Percentiles rank a stretch among this genome's conserved stretches.
phyloP scores from a whole-genome alignment of 2,113 vertebrate genomes.

The Scomber colias region DNA sequence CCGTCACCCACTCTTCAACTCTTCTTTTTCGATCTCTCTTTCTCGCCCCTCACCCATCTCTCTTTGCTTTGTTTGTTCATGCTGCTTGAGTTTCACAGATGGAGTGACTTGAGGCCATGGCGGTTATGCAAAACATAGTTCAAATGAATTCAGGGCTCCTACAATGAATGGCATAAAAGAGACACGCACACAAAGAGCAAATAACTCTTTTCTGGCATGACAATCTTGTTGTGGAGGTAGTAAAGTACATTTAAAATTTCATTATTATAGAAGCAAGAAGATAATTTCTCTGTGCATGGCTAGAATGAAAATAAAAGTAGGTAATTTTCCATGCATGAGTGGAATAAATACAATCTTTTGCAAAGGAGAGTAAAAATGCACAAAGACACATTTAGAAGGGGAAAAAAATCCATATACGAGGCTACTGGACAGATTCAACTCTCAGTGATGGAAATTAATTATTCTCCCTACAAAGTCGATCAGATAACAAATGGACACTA shows the following conservation, averaged over 20 bases:
- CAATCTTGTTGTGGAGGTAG: constrained; percentile 38
- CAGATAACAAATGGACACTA: not conserved
- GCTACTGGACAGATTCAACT: constrained; percentile 32
- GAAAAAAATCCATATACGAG: not conserved
- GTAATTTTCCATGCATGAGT: not conserved
- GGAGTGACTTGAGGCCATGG: constrained; percentile 79
- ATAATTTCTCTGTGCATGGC: not conserved
- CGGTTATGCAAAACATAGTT: constrained; percentile 80
- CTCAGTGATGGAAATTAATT: constrained; percentile 12
- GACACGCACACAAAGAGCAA: constrained; percentile 42
- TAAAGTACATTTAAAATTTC: constrained; percentile 50
- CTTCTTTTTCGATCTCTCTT: constrained; percentile 33
- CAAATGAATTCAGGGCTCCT: constrained; percentile 71
- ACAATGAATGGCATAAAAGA: constrained; percentile 68
- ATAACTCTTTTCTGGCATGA: constrained; percentile 32
- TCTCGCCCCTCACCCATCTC: constrained; percentile 24
- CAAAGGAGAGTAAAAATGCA: constrained; percentile 15
- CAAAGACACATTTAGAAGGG: not conserved
- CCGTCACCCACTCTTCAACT: not conserved
- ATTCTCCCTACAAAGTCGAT: not conserved
- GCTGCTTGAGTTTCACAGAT: constrained; percentile 79
- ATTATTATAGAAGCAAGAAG: constrained; percentile 58
- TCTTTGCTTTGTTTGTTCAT: constrained; percentile 69
- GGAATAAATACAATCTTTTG: constrained; percentile 34
- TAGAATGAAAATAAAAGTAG: too few relatives aligned